phyloP scores from a whole-genome alignment of 2,888 invertebrate genomes.

The Parnassius mnemosyne region DNA sequence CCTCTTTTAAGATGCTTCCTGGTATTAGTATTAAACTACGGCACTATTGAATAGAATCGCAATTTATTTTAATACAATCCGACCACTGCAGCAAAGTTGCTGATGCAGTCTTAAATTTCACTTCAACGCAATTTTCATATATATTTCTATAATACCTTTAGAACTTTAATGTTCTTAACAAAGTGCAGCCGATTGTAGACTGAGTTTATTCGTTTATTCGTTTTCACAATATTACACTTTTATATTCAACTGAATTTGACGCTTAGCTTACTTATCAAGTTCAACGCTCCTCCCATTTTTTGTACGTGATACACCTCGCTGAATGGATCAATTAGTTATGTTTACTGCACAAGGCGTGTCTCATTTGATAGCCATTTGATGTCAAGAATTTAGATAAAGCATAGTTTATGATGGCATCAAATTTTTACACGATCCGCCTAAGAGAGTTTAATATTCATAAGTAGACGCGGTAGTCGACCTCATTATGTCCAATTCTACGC shows the following conservation, averaged over 20 bases:
- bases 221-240: constrained; percentile 13
- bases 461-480: constrained; percentile 63
- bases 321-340: constrained; percentile 37
- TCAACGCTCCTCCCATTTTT: constrained; percentile 35
- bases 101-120: not conserved
- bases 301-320: constrained; percentile 31
- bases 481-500: constrained; percentile 62
- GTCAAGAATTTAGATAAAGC: constrained; percentile 37
- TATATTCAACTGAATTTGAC: constrained; percentile 16
- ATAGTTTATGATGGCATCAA: constrained; percentile 41
- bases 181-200: not conserved
- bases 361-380: constrained; percentile 37
- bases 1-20: constrained; percentile 55
- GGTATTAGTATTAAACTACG: constrained; percentile 50
- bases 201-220: constrained; percentile 4
- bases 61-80: constrained; percentile 41
- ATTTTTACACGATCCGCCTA: constrained; percentile 51
- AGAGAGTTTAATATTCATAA: constrained; percentile 68
- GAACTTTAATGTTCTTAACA: not conserved
- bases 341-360: constrained; percentile 34
- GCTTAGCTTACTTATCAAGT: constrained; percentile 14
- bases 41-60: constrained; percentile 51
- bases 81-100: constrained; percentile 16
- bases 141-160: not conserved
- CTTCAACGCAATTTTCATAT: constrained; percentile 1